Evolutionary conservation across 2,113 vertebrate species (phyloP), one percentile per base, ranked within the genome.

Genomic region (Chloropsis cyanopogon): DNA sequence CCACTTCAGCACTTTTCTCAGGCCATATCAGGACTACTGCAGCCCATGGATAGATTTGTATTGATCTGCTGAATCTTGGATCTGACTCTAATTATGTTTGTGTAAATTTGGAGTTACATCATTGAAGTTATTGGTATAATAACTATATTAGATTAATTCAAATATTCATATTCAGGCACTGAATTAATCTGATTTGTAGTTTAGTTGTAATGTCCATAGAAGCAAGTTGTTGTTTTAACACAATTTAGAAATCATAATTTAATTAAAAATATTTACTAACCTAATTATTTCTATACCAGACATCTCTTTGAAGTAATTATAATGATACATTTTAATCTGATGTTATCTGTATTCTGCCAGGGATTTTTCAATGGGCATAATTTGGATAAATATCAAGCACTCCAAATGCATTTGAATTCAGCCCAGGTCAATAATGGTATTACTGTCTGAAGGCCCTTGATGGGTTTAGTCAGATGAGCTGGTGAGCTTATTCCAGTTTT

Each of bases 241-340:
- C 90, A 66, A 95, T 96, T 96, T 93, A 39, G 93, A 95, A 95
- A 92, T 86, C 28, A 88, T 94, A 95, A 96, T 94, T 95, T 86
- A 93, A 97, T 96, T 96, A 95, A 95, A 96, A 97, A 86, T 95
- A 97, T 96, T 96, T 97, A 93, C 92, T 96, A 96, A 96, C 86
- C 90, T 79, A 94, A 93, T 97, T 97, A 95, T 96, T 96, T 94
- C 61, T 71, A 49, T 92, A 90, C 93, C 86, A 96, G 94, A 68
- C 88, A 90, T 96, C 90, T 92, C 90, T 96, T 92, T 96, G 94
- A 93, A 95, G 92, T 93, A 96, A 96, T 97, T 96, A 84, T 78
- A 88, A 95, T 95, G 94, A 90, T 93, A 92, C 88, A 92, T 97
- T 97, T 95, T 96, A 96, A 96, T 96, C 92, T 93, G 86, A 94